phyloP scores from a whole-genome alignment of 2,797 vertebrate genomes.

The Streptopelia turtur region DNA sequence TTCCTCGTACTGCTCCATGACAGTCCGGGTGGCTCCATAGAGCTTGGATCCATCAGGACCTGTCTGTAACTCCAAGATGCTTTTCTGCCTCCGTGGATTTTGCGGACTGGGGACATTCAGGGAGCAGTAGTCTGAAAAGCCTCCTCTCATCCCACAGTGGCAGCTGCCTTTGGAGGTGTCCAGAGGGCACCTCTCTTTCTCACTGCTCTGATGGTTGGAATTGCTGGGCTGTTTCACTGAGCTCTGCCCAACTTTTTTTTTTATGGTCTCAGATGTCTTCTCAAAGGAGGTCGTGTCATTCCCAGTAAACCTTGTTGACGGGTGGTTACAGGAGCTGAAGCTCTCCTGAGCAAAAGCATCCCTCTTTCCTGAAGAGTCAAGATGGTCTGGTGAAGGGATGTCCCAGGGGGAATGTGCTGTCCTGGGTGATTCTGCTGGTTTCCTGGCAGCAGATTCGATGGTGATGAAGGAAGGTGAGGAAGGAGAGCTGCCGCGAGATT shows the following conservation, averaged over 20 bases:
- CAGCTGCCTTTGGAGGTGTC: slow-evolving; percentile 29
- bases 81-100: slow-evolving; percentile 79
- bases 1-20: slow-evolving; percentile 85
- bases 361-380: background rate
- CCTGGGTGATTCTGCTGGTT: slow-evolving; percentile 69
- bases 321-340: slow-evolving; percentile 15
- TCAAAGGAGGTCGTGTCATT: background rate
- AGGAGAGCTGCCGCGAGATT: slow-evolving; percentile 76
- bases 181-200: slow-evolving; percentile 18
- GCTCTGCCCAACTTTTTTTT: background rate
- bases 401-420: background rate
- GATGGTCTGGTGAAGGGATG: background rate
- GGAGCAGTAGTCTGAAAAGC: slow-evolving; percentile 24
- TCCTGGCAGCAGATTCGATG: slow-evolving; percentile 87
- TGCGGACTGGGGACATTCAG: slow-evolving; percentile 45
- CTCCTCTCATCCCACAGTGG: slow-evolving; percentile 46
- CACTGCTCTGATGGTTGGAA: background rate
- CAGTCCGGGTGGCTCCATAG: slow-evolving; percentile 76
- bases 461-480: slow-evolving; percentile 90
- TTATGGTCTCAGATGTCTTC: background rate
- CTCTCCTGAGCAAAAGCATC: background rate
- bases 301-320: background rate
- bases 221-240: slow-evolving; percentile 30
- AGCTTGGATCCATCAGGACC: slow-evolving; percentile 74
- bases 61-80: slow-evolving; percentile 84